A percentile compares a stretch with the other conserved stretches of the same genome.
These are phyloP conservation scores for Lysandra bellargus DNA, from an alignment of 2,888 invertebrate genomes.

Conservation along the genomic window DNA sequence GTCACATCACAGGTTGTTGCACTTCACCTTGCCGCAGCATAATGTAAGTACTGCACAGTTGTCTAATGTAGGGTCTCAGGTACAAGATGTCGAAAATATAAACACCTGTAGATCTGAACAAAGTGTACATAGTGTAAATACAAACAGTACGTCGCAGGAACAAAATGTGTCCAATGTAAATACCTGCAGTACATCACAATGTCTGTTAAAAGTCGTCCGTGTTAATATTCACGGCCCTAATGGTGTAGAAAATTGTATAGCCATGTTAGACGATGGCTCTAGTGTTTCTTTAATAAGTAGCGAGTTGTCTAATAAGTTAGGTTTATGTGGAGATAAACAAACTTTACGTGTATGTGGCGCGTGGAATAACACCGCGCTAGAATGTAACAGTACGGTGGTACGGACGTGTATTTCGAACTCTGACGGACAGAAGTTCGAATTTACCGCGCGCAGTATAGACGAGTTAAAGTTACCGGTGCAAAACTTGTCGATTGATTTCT, in stretches of 20 bases:
- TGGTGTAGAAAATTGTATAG: not conserved
- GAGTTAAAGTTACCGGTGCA: no score
- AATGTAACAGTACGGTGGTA: no score
- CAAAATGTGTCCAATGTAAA: constrained; percentile 14
- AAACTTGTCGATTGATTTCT: no score
- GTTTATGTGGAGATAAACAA: no score
- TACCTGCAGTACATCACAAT: constrained; percentile 14
- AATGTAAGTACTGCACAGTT: constrained; percentile 25
- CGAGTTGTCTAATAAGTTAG: no score
- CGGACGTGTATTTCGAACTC: no score
- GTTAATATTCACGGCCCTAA: constrained; percentile 23
- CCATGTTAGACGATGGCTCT: not conserved
- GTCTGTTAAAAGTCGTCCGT: constrained; percentile 10
- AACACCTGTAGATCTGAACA: not conserved
- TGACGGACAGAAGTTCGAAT: no score
- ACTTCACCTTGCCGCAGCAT: not conserved
- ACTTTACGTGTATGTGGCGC: no score
- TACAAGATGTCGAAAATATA: not conserved
- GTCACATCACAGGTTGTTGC: no score
- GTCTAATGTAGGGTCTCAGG: constrained; percentile 10
- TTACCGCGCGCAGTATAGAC: no score
- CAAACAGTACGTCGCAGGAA: not conserved
- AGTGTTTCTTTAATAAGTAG: not conserved
- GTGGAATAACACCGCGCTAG: no score
- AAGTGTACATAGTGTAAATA: no score